phyloP scores from a whole-genome alignment of 92 coral and sea anemone species.

The Heteractis magnifica region DNA sequence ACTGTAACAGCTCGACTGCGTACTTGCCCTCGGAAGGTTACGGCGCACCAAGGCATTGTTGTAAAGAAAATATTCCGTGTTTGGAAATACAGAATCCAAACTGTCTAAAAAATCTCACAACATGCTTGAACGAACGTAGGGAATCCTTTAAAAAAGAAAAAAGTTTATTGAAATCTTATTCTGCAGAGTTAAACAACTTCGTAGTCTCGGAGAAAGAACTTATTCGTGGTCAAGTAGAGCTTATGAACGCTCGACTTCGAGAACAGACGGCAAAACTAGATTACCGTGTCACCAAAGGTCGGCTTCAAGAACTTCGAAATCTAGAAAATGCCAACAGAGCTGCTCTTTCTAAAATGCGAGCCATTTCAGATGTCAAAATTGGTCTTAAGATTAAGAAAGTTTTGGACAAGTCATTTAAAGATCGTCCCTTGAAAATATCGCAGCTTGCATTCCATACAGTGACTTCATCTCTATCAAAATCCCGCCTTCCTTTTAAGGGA shows the following conservation, averaged over 20 bases:
- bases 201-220: constrained; percentile 21
- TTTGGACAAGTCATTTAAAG: background rate
- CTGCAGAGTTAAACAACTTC: constrained; percentile 24
- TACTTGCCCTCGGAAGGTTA: constrained; percentile 16
- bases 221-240: constrained; percentile 20
- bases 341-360: constrained; percentile 14
- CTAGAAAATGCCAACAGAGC: constrained; percentile 31
- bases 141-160: background rate
- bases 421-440: constrained; percentile 36
- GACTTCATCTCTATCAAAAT: constrained; percentile 27
- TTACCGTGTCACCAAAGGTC: constrained; percentile 23
- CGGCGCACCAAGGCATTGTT: constrained; percentile 17
- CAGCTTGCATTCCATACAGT: constrained; percentile 38
- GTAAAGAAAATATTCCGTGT: constrained; percentile 23
- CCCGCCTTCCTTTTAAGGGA: constrained; percentile 45
- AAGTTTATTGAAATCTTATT: constrained; percentile 14
- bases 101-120: constrained; percentile 2
- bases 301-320: constrained; percentile 27
- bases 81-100: constrained; percentile 19
- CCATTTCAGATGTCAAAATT: constrained; percentile 41
- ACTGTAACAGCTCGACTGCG: background rate
- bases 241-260: constrained; percentile 41
- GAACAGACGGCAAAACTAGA: constrained; percentile 43
- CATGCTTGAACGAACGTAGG: constrained; percentile 1
- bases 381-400: constrained; percentile 36